These are phyloP conservation scores for Crioceris asparagi DNA, from an alignment of 2,888 invertebrate genomes.

Conservation along the genomic window DNA sequence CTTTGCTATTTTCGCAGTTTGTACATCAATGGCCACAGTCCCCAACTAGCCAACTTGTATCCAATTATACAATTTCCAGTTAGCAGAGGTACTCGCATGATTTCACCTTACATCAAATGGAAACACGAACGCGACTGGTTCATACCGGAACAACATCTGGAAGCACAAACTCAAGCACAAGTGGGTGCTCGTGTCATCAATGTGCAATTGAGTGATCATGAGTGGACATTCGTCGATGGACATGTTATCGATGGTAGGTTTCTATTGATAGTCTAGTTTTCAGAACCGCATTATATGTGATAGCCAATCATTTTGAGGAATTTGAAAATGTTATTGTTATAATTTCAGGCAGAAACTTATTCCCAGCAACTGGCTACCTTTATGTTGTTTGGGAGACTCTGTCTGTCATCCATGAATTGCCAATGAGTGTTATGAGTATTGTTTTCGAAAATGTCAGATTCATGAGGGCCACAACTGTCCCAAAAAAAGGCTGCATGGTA, in stretches of 20 bases:
- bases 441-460: slow-evolving; percentile 15
- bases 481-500: slow-evolving; percentile 31
- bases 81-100: slow-evolving; percentile 44
- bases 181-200: slow-evolving; percentile 7
- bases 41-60: slow-evolving; percentile 66
- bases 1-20: slow-evolving; percentile 42
- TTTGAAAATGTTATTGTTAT: slow-evolving; percentile 3
- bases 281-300: too few species aligned
- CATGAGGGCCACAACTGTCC: slow-evolving; percentile 43
- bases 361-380: slow-evolving; percentile 50
- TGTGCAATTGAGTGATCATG: slow-evolving; percentile 36
- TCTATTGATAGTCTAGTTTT: too few species aligned
- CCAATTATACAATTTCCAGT: slow-evolving; percentile 71
- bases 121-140: slow-evolving; percentile 72
- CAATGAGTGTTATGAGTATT: slow-evolving; percentile 41
- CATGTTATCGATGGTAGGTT: slow-evolving; percentile 62
- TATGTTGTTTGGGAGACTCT: slow-evolving; percentile 41
- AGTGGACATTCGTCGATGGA: slow-evolving; percentile 61
- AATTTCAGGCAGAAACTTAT: slow-evolving; percentile 23
- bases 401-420: slow-evolving; percentile 34
- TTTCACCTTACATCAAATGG: slow-evolving; percentile 76
- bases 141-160: slow-evolving; percentile 36
- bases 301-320: too few species aligned
- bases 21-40: slow-evolving; percentile 65
- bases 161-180: slow-evolving; percentile 6